Evolutionary conservation across 2,888 invertebrate genomes (phyloP).

Genomic region (Coleophora flavipennella): DNA sequence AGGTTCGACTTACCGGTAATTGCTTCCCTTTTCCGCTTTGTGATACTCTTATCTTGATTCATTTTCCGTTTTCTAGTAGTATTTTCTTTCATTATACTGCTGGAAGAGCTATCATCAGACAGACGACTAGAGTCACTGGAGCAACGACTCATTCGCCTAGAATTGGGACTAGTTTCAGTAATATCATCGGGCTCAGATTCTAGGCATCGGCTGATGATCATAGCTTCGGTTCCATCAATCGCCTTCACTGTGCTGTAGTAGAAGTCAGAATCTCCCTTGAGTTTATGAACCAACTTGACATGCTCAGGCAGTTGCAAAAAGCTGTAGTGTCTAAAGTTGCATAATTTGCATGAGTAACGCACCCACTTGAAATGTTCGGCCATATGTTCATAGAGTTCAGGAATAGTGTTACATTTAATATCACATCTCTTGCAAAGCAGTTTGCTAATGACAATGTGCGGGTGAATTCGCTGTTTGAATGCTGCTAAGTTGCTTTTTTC

Average conservation of each 20-base stretch:
- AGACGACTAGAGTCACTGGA: constrained; percentile 60
- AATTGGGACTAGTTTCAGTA: constrained; percentile 44
- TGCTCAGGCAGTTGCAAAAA: constrained; percentile 78
- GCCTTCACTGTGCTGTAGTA: constrained; percentile 62
- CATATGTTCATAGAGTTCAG: constrained; percentile 74
- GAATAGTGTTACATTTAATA: constrained; percentile 52
- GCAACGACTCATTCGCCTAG: constrained; percentile 53
- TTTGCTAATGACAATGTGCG: constrained; percentile 50
- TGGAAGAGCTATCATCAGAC: constrained; percentile 60
- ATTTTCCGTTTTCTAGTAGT: constrained; percentile 49
- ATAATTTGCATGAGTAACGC: constrained; percentile 82
- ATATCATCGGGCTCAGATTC: constrained; percentile 37
- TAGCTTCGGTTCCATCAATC: constrained; percentile 49
- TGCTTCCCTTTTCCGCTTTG: constrained; percentile 38
- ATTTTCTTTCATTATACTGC: constrained; percentile 39
- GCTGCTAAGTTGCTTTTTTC: constrained; percentile 54
- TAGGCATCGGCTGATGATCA: constrained; percentile 9
- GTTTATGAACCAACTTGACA: constrained; percentile 74
- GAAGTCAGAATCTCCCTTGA: constrained; percentile 69
- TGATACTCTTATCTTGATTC: constrained; percentile 26
- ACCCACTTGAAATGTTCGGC: constrained; percentile 79
- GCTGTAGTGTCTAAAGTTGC: constrained; percentile 78
- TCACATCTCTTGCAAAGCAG: constrained; percentile 70
- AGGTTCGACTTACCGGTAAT: constrained; percentile 26
- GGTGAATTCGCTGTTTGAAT: constrained; percentile 42